phyloP scores from a whole-genome alignment of 2,113 vertebrate genomes.

The Mormoops blainvillei region DNA sequence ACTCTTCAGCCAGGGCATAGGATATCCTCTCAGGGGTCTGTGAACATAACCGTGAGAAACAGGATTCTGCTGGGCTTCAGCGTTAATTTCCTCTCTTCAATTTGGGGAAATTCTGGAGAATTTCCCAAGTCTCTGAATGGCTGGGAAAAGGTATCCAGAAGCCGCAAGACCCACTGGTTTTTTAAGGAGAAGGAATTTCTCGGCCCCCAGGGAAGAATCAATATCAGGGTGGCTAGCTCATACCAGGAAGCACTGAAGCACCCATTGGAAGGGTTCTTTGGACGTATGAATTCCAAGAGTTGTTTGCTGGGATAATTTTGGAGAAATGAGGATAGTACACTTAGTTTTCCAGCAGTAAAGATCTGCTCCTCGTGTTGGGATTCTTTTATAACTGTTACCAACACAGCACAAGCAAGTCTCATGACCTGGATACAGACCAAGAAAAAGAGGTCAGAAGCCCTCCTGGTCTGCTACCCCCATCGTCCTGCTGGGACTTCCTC shows the following conservation, averaged over 20 bases:
- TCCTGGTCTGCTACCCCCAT: neutral
- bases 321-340: neutral
- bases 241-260: neutral
- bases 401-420: neutral
- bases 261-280: neutral
- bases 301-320: neutral
- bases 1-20: neutral
- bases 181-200: neutral
- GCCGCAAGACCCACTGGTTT: neutral
- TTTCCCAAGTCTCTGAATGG: neutral
- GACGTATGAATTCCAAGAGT: neutral
- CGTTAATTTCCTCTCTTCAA: neutral
- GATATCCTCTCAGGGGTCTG: neutral
- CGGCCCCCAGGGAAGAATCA: neutral
- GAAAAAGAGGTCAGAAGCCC: neutral
- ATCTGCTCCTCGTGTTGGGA: neutral
- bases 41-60: neutral
- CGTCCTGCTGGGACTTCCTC: neutral
- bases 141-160: neutral
- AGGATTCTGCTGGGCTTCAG: neutral
- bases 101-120: neutral
- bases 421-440: neutral
- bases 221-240: neutral
- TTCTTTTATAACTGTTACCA: neutral
- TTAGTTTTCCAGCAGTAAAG: neutral